These are phyloP conservation scores for Tribolium freemani DNA, from an alignment of 2,888 invertebrate species.

Conservation along the genomic window DNA sequence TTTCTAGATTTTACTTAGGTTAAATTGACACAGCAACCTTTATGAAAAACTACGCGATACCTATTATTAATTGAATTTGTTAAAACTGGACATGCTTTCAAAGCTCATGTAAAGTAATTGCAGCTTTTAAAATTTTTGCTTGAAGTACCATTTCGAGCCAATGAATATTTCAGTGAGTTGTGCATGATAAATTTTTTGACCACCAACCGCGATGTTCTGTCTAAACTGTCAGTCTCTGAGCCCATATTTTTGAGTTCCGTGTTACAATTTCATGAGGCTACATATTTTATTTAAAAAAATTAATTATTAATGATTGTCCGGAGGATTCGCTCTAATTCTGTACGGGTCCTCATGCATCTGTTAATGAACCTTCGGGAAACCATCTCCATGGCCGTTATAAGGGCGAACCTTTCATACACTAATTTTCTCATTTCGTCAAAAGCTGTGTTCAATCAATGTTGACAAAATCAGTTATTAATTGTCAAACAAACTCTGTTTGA, in stretches of 20 bases:
- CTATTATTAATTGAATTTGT: no score
- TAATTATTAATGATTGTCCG: background rate
- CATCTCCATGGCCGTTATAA: no score
- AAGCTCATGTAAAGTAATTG: no score
- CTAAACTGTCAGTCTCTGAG: background rate
- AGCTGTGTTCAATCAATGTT: no score
- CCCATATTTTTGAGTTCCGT: background rate
- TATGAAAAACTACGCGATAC: no score
- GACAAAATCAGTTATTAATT: no score
- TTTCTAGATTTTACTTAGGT: background rate
- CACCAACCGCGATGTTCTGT: background rate
- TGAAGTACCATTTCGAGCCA: no score
- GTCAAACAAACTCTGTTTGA: background rate
- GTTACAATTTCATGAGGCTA: background rate
- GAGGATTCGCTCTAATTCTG: background rate
- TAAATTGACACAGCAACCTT: background rate
- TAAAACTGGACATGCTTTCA: no score
- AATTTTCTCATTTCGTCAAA: no score
- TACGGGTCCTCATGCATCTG: background rate
- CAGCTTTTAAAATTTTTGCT: no score
- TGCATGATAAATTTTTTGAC: background rate
- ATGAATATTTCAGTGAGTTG: background rate
- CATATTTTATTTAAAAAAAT: background rate
- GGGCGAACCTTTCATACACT: no score
- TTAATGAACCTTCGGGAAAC: background rate